Base-by-base conservation (phyloP, 2,797 vertebrate genomes). In the Cryptoblepharus egeriae region DNA sequence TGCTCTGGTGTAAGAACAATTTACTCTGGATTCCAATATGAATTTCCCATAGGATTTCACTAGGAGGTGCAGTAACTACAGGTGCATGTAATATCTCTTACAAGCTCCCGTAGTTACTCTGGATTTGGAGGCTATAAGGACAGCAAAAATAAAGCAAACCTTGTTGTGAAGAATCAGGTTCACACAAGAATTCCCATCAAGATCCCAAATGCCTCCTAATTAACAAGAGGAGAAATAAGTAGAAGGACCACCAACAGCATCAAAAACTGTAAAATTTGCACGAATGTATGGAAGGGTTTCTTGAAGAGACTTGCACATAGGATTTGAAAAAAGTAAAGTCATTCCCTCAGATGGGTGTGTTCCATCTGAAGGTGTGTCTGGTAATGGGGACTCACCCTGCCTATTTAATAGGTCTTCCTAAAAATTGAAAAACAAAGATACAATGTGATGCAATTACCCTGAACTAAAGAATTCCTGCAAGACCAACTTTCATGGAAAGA, bases 221-320 rank as follows among this genome's bases (percentile, higher is more conserved):
- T 61, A 77, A 55, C 32, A 65, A 73, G 30, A 76, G 79, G n/a
- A 85, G 24, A 70, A 24, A 13, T 16, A 60, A 75, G n/a, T 45
- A 63, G 26, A 81, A 28, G 18, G 61, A 65, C 15, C 2, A 15
- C 2, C 11, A 32, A 69, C 16, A 63, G 30, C 35, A 75, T 52
- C n/a, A n/a, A n/a, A 70, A 75, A 58, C 58, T 28, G 72, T 32
- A 71, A 60, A 77, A 81, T 71, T 77, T 69, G 71, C 76, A 64
- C 37, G 57, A 45, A 80, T 61, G 30, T 16, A 8, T 45, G 28
- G 20, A 55, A 1, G 35, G 76, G 77, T 13, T 42, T n/a, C 72
- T 45, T 5, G 1, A 20, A 83, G 64, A 80, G 55, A 58, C 3
- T 67, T 73, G 39, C 8, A 77, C 28, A 49, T 24, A 49, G 42